Evolutionary conservation across 2,113 vertebrate species (phyloP).

Genomic region (Orthonyx spaldingii): DNA sequence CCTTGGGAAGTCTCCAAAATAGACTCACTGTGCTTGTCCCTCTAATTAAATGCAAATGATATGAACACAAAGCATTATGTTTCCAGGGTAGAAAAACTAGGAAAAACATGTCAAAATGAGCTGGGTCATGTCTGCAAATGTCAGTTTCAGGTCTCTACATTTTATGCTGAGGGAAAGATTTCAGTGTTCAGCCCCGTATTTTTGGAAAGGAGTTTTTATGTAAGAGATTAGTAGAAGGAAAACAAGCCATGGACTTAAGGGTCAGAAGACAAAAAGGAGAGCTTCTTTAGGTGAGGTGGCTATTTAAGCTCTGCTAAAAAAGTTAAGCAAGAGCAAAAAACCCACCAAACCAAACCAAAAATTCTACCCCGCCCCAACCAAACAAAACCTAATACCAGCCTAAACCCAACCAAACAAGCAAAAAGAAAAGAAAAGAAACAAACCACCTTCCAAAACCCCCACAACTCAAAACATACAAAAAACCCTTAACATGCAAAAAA

Average conservation of each 20-base stretch:
- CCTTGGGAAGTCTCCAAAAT: background rate
- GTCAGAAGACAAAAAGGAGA: background rate
- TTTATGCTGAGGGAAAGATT: background rate
- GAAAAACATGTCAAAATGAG: background rate
- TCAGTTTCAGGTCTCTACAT: background rate
- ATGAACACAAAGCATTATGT: background rate
- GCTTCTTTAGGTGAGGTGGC: background rate
- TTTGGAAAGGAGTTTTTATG: background rate
- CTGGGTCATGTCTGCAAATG: background rate
- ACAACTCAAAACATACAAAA: background rate
- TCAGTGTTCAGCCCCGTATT: background rate
- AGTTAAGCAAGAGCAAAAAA: background rate
- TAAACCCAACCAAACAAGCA: background rate
- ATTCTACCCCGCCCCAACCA: background rate
- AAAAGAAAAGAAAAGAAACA: background rate
- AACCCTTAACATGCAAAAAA: background rate
- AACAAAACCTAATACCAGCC: background rate
- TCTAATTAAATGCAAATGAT: background rate
- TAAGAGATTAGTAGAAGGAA: background rate
- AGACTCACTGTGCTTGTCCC: background rate
- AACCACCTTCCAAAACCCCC: background rate
- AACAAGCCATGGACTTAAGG: background rate
- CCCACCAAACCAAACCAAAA: background rate
- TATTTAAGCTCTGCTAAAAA: background rate
- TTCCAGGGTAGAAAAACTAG: background rate